A percentile compares a stretch with the other conserved stretches of the same genome.
These are phyloP conservation scores for Lipophrys pholis DNA, from an alignment of 2,113 vertebrate genomes.

Conservation along the genomic window DNA sequence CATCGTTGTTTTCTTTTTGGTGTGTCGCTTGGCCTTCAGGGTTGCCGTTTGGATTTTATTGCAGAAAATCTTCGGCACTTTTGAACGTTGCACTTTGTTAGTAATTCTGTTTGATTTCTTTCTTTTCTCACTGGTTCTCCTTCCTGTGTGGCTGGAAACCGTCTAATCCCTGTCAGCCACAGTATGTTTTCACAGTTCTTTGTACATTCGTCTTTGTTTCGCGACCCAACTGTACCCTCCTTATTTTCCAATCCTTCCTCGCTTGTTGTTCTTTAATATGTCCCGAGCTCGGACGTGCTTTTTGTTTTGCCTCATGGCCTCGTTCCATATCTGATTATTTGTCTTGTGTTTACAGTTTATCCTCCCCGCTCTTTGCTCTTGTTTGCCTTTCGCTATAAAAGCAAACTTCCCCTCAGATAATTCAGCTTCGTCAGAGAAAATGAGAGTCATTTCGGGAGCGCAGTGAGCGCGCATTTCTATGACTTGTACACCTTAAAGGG, in stretches of 20 bases:
- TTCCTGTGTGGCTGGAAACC: slow-evolving; percentile 40
- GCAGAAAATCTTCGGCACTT: neutral
- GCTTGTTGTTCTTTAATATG: slow-evolving; percentile 53
- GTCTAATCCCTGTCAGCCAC: slow-evolving; percentile 29
- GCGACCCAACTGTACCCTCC: slow-evolving; percentile 24
- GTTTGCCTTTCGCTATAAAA: slow-evolving; percentile 9
- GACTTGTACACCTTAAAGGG: neutral
- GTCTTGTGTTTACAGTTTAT: slow-evolving; percentile 9
- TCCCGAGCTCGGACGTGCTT: neutral
- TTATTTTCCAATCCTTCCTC: slow-evolving; percentile 24
- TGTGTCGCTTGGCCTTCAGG: too few species aligned
- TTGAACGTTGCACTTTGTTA: slow-evolving; percentile 16
- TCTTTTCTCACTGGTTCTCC: slow-evolving; percentile 2
- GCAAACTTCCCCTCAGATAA: slow-evolving; percentile 13
- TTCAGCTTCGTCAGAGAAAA: neutral
- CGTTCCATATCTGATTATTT: slow-evolving; percentile 28
- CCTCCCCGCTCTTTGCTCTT: neutral
- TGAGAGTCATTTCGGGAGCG: neutral
- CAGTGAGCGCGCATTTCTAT: slow-evolving; percentile 9
- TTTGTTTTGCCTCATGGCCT: neutral
- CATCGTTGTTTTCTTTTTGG: too few species aligned
- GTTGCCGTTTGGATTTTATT: too few species aligned
- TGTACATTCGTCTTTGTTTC: slow-evolving; percentile 28
- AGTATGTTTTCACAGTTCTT: slow-evolving; percentile 35
- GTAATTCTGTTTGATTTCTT: slow-evolving; percentile 11